Evolutionary conservation across 2,113 vertebrate genomes (phyloP), one percentile per base, ranked within the genome.

Genomic region (Emydocephalus ijimae): DNA sequence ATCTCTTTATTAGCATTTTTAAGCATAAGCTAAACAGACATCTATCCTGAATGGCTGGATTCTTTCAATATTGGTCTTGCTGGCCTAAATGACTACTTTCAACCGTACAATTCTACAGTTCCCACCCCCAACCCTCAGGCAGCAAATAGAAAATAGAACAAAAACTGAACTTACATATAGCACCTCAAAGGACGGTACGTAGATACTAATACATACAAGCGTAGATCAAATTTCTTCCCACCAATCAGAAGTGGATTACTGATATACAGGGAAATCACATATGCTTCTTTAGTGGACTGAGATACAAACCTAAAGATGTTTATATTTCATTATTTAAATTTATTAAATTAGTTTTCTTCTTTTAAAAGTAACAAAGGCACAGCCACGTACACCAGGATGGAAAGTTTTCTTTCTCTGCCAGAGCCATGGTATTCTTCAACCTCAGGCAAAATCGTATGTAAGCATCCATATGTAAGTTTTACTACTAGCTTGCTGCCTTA

Each of bases 181-280:
- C 99, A 99, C 92, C 99, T 98, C 89, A 99, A 98, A 0, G 99
- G 99, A 34, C 99, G 98, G 92, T 99, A 99, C 0, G 99, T 99
- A 1, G 99, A 99, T 56, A 99, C 99, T 85, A 99, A 96, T 20
- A 99, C 99, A 0, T 99, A 99, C 0, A 99, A 96, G 3, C 99
- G 99, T 95, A 99, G 98, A 96, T 99, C 99, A 89, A 99, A 99
- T 96, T 99, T 99, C 97, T 99, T 99, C 18, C 99, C 99, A 8
- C 99, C 99, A 5, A 99, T 99, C 21, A 99, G 97, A 54, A 99
- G 94, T 0, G 99, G 99, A 92, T 99, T 99, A 96, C 98, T 99
- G 89, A 99, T 99, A 93, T 99, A 99, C 15, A 99, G 97, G 1
- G 99, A 99, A 97, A 99, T 99, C 92, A 99, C 99, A 24, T 99